Percentiles rank a stretch among this genome's conserved stretches.
Evolutionary conservation across 2,113 vertebrate genomes (phyloP).

Genomic region (Pomatostomus ruficeps): DNA sequence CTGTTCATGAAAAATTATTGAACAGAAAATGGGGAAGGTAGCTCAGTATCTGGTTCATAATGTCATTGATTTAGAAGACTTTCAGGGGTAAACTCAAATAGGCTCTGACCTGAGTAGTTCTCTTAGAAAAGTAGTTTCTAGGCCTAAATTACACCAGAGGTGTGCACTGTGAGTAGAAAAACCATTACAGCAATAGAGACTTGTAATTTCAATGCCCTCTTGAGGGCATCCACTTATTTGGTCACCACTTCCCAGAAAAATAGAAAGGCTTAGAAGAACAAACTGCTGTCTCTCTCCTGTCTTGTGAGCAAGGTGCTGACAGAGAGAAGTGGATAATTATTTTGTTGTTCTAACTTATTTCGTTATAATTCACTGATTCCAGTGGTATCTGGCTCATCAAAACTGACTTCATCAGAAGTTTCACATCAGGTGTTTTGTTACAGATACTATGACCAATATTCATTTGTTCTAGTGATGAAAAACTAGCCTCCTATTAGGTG

Average conservation of each 20-base stretch:
- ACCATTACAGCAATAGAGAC: background rate
- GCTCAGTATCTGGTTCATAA: background rate
- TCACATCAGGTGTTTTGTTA: background rate
- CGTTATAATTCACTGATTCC: background rate
- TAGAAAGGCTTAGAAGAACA: background rate
- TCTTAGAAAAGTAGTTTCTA: background rate
- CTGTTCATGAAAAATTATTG: background rate
- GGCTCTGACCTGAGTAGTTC: background rate
- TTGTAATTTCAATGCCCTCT: background rate
- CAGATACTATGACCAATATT: background rate
- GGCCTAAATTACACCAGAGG: background rate
- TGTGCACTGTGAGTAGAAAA: background rate
- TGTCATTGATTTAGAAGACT: background rate
- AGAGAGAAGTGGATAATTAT: background rate
- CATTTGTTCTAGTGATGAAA: background rate
- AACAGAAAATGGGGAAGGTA: background rate
- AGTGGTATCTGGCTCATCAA: background rate
- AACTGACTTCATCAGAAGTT: constrained; percentile 4
- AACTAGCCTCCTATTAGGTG: background rate
- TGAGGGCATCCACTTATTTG: background rate
- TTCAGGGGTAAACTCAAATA: background rate
- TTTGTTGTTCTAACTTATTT: background rate
- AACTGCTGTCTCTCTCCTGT: background rate
- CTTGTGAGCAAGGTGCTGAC: background rate
- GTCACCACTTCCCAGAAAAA: background rate